Base-by-base conservation (phyloP, 2,113 vertebrate genomes). In the Daubentonia madagascariensis region DNA sequence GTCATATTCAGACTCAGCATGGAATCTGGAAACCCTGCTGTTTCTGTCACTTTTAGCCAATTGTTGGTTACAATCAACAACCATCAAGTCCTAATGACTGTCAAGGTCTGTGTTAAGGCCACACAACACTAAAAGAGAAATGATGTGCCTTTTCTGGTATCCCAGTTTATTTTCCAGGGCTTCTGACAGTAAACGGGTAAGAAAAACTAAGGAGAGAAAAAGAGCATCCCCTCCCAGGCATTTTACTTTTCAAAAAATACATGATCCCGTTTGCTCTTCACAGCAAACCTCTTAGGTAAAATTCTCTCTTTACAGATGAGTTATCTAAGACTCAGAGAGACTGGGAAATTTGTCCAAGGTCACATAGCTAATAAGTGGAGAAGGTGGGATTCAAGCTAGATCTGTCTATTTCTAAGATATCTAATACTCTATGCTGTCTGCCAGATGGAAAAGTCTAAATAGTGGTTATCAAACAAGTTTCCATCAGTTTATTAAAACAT, bases 41-140 rank as follows among this genome's bases (percentile, higher is more conserved):
- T 12, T 87, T 84, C 86, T 67, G 84, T 92, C 91, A 50, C 97
- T 97, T 92, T 96, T 45, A 94, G 96, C 83, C 96, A 93, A 97
- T 94, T 98, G 97, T 90, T 89, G 57, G 83, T 86, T 96, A 96
- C 52, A 96, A 95, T 76, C 96, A 94, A 97, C 93, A 92, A 92
- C 96, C 84, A 98, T 94, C 97, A 95, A 96, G 96, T 94, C 94
- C 97, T 97, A 98, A 97, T 98, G 98, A 98, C 96, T 98, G 98
- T 97, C 98, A 96, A 97, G 84, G 91, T 81, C 86, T 94, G 52
- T 90, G 70, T 94, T 80, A 86, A 59, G 93, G 96, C 96, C 93
- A 95, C 91, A 97, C 96, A 94, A 96, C 93, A 97, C 89, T 85
- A 22, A 89, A 84, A 96, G 97, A 96, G 96, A 96, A 94, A 93